These are phyloP conservation scores for Strigamia crassipes DNA, from an alignment of 2,888 invertebrate species.

Conservation along the genomic window DNA sequence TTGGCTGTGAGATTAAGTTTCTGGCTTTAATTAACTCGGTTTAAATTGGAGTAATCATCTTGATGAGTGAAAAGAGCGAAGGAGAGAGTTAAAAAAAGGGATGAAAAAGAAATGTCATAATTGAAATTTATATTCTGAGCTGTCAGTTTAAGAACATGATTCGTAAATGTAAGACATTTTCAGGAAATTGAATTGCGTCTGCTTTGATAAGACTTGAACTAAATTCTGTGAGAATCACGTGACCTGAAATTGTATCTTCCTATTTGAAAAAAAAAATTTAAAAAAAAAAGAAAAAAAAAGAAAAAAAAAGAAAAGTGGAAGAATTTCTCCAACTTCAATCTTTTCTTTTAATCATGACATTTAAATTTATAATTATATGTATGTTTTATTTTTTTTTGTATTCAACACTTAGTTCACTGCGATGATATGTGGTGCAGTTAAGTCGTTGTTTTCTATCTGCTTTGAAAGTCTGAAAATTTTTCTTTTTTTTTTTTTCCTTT, in stretches of 20 bases:
- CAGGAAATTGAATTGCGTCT: constrained; percentile 21
- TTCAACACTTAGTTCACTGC: background rate
- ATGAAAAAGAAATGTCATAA: background rate
- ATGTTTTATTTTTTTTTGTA: background rate
- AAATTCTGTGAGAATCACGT: constrained; percentile 4
- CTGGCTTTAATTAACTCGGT: background rate
- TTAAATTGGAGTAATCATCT: constrained; percentile 7
- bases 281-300: too few species aligned
- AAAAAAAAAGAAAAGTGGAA: too few species aligned
- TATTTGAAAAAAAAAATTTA: background rate
- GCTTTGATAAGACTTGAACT: constrained; percentile 16
- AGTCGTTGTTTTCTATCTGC: constrained; percentile 13
- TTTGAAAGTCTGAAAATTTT: background rate
- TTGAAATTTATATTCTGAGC: constrained; percentile 3
- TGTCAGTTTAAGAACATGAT: constrained; percentile 16
- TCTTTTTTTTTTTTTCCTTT: too few species aligned
- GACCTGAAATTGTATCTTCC: background rate
- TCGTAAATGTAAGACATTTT: constrained; percentile 21
- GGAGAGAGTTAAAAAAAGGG: background rate
- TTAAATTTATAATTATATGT: background rate
- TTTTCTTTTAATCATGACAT: background rate
- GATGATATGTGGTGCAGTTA: constrained; percentile 5
- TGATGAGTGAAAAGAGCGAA: background rate
- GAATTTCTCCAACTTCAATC: background rate
- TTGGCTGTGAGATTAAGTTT: background rate